These are phyloP conservation scores for Cryptoprocta ferox DNA, from an alignment of 2,797 vertebrate species.

Conservation along the genomic window DNA sequence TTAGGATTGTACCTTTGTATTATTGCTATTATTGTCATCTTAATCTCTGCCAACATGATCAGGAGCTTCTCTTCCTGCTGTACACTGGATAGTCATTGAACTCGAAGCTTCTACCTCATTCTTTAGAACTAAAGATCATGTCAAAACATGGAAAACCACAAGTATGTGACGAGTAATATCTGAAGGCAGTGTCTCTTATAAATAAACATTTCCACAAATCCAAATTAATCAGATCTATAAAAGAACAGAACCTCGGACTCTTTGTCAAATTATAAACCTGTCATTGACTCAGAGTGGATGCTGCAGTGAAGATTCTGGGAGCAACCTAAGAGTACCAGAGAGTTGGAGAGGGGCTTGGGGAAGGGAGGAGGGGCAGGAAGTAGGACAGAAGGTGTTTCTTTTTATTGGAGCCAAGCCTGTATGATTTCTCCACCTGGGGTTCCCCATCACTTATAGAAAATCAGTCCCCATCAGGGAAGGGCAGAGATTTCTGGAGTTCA, in stretches of 20 bases:
- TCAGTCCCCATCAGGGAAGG: neutral
- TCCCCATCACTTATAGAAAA: neutral
- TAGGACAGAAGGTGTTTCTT: neutral
- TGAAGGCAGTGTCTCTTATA: neutral
- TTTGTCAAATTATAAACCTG: neutral
- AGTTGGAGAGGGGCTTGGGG: too few relatives aligned
- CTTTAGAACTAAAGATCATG: neutral
- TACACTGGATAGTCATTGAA: neutral
- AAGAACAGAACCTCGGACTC: neutral
- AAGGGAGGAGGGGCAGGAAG: neutral
- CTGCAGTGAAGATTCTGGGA: too few relatives aligned
- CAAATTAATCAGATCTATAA: neutral
- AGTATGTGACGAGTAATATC: neutral
- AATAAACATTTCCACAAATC: neutral
- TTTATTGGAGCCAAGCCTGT: neutral
- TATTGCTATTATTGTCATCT: neutral
- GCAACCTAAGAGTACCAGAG: neutral
- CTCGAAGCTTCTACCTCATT: neutral
- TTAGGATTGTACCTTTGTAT: neutral
- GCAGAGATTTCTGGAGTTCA: neutral
- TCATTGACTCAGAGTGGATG: neutral
- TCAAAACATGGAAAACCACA: neutral
- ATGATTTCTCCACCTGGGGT: neutral
- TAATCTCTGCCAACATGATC: neutral
- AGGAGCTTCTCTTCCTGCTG: neutral